These are phyloP conservation scores for Tetramorium simillimum DNA, from an alignment of 1,140 invertebrate species.

Conservation along the genomic window DNA sequence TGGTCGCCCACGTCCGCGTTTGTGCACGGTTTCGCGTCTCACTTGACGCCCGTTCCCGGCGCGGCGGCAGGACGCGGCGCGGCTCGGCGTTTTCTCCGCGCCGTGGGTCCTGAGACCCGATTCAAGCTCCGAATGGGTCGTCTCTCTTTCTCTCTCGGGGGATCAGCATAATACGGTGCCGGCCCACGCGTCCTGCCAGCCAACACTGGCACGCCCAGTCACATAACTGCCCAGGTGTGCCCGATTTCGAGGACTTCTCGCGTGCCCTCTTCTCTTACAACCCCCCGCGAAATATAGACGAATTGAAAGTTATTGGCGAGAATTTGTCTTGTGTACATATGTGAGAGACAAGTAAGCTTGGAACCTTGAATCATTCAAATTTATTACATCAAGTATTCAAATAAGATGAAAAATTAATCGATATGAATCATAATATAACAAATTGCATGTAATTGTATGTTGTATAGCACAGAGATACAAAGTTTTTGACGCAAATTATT, in stretches of 20 bases:
- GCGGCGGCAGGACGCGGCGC: slow-evolving; percentile 65
- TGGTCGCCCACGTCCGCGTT: slow-evolving; percentile 62
- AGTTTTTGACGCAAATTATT: background rate
- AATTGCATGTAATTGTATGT: background rate
- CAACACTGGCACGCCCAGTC: slow-evolving; percentile 76
- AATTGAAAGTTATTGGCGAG: slow-evolving; percentile 14
- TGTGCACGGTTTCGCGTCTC: slow-evolving; percentile 58
- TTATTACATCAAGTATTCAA: background rate
- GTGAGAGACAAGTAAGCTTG: background rate
- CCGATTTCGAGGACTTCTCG: slow-evolving; percentile 69
- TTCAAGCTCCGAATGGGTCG: slow-evolving; percentile 57
- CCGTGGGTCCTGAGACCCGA: slow-evolving; percentile 63
- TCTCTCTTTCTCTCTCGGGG: slow-evolving; percentile 61
- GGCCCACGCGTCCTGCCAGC: slow-evolving; percentile 74
- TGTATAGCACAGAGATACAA: background rate
- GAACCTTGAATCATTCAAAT: too few species aligned
- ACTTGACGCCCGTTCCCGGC: slow-evolving; percentile 73
- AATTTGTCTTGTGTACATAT: background rate
- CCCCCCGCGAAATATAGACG: background rate
- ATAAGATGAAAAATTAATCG: background rate
- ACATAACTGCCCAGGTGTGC: slow-evolving; percentile 76
- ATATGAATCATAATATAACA: background rate
- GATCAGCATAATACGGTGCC: slow-evolving; percentile 77
- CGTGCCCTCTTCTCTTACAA: background rate
- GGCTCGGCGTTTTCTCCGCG: slow-evolving; percentile 64